These are phyloP conservation scores for Lutraria lutraria DNA, from an alignment of 2,888 invertebrate genomes.

Conservation along the genomic window DNA sequence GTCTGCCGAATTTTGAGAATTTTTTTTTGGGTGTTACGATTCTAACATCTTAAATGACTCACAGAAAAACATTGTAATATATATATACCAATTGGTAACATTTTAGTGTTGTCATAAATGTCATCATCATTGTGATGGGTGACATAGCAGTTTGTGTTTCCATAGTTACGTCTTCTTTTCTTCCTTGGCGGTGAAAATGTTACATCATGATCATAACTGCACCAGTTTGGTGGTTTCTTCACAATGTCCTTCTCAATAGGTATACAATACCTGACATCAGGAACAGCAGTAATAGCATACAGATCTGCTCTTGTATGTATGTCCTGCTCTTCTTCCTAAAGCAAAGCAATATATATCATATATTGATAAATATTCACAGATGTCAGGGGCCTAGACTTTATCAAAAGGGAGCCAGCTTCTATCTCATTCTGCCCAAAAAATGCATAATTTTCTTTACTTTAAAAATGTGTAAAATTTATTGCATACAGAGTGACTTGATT, in stretches of 20 bases:
- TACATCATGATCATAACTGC: conserved; percentile 40
- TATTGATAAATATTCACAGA: too few relatives aligned
- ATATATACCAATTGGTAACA: conserved; percentile 74
- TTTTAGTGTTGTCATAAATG: conserved; percentile 74
- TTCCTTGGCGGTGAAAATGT: conserved; percentile 63
- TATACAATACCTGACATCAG: conserved; percentile 74
- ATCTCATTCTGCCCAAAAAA: neutral
- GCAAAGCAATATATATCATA: too few relatives aligned
- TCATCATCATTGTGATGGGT: conserved; percentile 70
- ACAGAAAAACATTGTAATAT: too few relatives aligned
- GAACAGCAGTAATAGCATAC: conserved; percentile 73
- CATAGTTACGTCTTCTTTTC: conserved; percentile 74
- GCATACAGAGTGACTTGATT: too few relatives aligned
- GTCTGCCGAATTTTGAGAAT: too few relatives aligned
- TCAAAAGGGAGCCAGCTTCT: neutral
- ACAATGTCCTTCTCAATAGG: conserved; percentile 62
- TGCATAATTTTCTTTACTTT: too few relatives aligned
- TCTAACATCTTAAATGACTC: too few relatives aligned
- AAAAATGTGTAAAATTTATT: too few relatives aligned
- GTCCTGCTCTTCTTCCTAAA: conserved; percentile 79
- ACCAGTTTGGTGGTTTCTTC: conserved; percentile 28
- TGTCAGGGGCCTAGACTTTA: neutral
- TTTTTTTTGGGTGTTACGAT: too few relatives aligned
- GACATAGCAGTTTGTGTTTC: conserved; percentile 76
- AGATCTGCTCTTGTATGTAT: conserved; percentile 80